Evolutionary conservation across 2,113 vertebrate species (phyloP).

Genomic region (Perccottus glenii): DNA sequence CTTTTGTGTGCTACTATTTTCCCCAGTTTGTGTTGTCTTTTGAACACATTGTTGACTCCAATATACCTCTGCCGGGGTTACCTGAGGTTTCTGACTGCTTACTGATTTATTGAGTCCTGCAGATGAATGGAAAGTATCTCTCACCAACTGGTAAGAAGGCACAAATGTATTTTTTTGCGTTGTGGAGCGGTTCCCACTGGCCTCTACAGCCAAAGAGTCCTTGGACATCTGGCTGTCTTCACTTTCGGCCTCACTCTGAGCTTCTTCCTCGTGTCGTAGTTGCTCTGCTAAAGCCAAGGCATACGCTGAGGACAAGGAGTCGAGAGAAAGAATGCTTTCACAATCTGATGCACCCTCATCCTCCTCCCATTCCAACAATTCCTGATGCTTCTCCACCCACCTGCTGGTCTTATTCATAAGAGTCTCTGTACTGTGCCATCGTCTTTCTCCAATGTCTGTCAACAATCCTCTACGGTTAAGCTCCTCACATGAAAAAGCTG

Average conservation of each 20-base stretch:
- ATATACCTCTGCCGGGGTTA: constrained; percentile 82
- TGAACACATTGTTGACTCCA: constrained; percentile 76
- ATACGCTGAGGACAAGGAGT: constrained; percentile 89
- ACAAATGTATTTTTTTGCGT: constrained; percentile 14
- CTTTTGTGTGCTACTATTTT: constrained; percentile 18
- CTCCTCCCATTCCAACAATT: constrained; percentile 61
- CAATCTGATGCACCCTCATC: constrained; percentile 82
- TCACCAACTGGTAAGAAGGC: constrained; percentile 45
- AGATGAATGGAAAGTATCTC: constrained; percentile 23
- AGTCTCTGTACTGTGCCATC: constrained; percentile 84
- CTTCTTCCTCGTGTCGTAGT: constrained; percentile 72
- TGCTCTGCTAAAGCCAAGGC: constrained; percentile 75
- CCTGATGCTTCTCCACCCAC: constrained; percentile 58
- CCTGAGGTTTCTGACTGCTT: constrained; percentile 72
- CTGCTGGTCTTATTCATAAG: constrained; percentile 67
- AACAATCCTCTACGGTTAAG: constrained; percentile 72
- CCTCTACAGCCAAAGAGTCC: constrained; percentile 83
- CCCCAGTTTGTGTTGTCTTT: constrained; percentile 29
- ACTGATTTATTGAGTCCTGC: constrained; percentile 64
- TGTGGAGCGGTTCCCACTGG: constrained; percentile 24
- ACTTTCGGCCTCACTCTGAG: constrained; percentile 84
- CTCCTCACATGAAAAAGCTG: constrained; percentile 79
- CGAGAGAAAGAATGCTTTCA: constrained; percentile 89
- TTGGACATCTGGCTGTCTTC: constrained; percentile 91
- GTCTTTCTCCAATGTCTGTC: constrained; percentile 50